These are phyloP conservation scores for Columba livia DNA, from an alignment of 2,113 vertebrate genomes.

Conservation along the genomic window DNA sequence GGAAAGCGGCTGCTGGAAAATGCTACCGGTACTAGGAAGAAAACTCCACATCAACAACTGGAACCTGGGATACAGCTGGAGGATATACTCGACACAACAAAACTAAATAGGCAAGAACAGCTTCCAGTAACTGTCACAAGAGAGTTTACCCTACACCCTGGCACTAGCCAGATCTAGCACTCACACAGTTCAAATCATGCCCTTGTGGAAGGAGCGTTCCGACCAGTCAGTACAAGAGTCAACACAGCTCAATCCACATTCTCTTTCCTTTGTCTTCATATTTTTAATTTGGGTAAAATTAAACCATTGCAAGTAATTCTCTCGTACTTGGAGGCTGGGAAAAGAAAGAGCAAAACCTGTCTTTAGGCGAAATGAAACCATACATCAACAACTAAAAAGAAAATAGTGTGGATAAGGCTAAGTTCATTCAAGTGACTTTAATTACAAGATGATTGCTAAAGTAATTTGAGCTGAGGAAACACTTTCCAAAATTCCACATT, in stretches of 20 bases:
- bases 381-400: neutral
- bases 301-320: neutral
- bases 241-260: neutral
- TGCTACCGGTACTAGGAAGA: neutral
- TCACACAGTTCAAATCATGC: neutral
- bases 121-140: neutral
- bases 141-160: neutral
- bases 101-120: neutral
- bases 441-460: slow-evolving; percentile 29
- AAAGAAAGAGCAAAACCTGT: neutral
- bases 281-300: neutral
- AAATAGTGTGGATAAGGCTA: neutral
- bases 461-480: slow-evolving; percentile 19
- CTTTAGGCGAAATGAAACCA: neutral
- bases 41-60: neutral
- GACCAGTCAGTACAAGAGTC: neutral
- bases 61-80: neutral
- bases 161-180: neutral
- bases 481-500: neutral
- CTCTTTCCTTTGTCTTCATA: neutral
- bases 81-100: neutral
- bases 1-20: neutral
- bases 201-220: neutral
- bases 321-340: neutral
- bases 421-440: slow-evolving; percentile 29